Base-by-base conservation (phyloP, 2,113 vertebrate species). In the Bombycilla garrulus region DNA sequence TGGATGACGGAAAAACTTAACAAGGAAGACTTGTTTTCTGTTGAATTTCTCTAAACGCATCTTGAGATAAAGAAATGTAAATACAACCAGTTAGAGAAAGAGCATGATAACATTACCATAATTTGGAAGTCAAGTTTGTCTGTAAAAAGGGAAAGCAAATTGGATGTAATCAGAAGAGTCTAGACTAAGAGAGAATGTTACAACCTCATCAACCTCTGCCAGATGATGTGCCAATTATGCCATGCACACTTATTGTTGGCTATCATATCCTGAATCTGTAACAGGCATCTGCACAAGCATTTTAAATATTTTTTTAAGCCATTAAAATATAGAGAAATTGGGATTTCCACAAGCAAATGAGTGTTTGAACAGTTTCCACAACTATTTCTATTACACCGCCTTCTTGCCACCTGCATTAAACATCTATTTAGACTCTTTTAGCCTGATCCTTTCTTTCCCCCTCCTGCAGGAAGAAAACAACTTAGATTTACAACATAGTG, bases 101-200 rank as follows among this genome's bases (percentile, higher is more conserved):
- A 93, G 17, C 38, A 81, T 88, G 71, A 93, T 88, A 93, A 83
- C 82, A 94, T 95, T 95, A 93, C 60, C 94, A 90, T 93, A 86
- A 94, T 92, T 86, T 58, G 35, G 82, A 96, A 94, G 88, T 86
- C 88, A 93, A 77, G 72, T 93, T 88, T 93, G 35, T 81, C 86
- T n/a, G 80, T 94, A 77, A 67, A 94, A 88, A 70, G 26, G 33
- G 67, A 81, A 81, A 83, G 82, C 15, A 90, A 90, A 78, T 86
- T 48, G 79, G 29, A 62, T 62, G 76, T 60, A 94, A 96, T 95
- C 92, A 96, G 60, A 90, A 88, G n/a, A 80, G 69, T 78, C 82
- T 83, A 95, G 92, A 82, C 70, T 86, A 93, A 93, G n/a, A 89
- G 42, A 88, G 25, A 69, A 19, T 18, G 56, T 36, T 86, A 91